Evolutionary conservation across 2,113 vertebrate species (phyloP).

Genomic region (Salvelinus fontinalis): DNA sequence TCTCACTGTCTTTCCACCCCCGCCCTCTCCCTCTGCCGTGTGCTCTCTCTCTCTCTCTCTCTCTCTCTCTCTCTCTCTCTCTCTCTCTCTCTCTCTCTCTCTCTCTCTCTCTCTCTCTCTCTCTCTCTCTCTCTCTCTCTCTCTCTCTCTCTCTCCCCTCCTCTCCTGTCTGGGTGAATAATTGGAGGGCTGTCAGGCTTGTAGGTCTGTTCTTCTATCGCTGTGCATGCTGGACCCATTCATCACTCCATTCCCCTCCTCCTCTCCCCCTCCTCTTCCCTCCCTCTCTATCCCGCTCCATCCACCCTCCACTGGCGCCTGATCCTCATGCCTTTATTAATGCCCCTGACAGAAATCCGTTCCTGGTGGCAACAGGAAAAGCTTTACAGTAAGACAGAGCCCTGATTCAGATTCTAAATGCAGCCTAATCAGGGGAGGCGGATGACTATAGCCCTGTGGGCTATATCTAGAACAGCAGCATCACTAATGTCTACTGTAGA

Average conservation of each 20-base stretch:
- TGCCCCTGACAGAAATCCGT: constrained; percentile 9
- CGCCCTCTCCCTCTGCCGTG: not conserved
- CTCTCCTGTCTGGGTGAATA: constrained; percentile 13
- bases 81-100: not conserved
- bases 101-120: not conserved
- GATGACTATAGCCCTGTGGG: not conserved
- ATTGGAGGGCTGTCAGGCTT: constrained; percentile 19
- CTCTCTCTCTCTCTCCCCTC: not conserved
- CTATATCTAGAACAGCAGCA: not conserved
- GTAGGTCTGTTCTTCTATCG: constrained; percentile 17
- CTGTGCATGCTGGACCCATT: constrained; percentile 18
- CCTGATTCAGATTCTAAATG: constrained; percentile 10
- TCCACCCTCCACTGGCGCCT: constrained; percentile 5
- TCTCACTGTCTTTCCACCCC: not conserved
- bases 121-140: not conserved
- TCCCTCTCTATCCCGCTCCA: not conserved
- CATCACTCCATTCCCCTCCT: constrained; percentile 2
- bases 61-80: not conserved
- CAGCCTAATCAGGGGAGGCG: not conserved
- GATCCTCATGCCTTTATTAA: constrained; percentile 22
- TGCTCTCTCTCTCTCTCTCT: not conserved
- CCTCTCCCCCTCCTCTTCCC: not conserved
- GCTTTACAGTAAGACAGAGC: constrained; percentile 6
- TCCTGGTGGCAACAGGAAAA: not conserved
- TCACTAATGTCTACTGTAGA: not conserved